Evolutionary conservation across 2,888 invertebrate species (phyloP).

Genomic region (Epinotia demarniana): DNA sequence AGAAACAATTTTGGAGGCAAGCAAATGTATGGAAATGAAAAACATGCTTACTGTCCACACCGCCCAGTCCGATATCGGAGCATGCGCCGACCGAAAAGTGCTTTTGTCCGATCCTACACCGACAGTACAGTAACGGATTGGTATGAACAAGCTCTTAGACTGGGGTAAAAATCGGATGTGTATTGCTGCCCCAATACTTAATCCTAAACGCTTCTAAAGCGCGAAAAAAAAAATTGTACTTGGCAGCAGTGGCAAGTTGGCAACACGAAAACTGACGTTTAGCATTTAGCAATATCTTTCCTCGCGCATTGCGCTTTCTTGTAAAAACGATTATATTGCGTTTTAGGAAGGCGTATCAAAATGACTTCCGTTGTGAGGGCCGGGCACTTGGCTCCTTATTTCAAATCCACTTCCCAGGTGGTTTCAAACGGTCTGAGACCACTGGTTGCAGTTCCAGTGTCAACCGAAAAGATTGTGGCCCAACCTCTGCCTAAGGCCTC

Average conservation of each 20-base stretch:
- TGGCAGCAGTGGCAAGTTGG: conserved; percentile 24
- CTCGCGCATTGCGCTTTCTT: conserved; percentile 54
- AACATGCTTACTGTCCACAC: too few species aligned
- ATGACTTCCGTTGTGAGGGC: conserved; percentile 90
- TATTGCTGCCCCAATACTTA: background rate
- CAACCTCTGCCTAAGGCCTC: conserved; percentile 77
- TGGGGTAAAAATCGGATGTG: background rate
- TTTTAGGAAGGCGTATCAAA: conserved; percentile 62
- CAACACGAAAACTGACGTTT: conserved; percentile 57
- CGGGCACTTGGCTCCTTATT: conserved; percentile 86
- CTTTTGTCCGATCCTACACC: too few species aligned
- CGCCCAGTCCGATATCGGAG: too few species aligned
- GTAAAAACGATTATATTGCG: conserved; percentile 71
- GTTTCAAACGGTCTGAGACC: conserved; percentile 88
- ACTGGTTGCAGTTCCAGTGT: conserved; percentile 77
- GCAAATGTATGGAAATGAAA: too few species aligned
- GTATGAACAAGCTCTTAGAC: too few species aligned
- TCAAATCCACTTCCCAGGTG: conserved; percentile 87
- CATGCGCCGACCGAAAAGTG: too few species aligned
- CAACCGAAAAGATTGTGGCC: conserved; percentile 79
- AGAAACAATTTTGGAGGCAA: too few species aligned
- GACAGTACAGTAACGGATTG: too few species aligned
- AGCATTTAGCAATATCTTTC: conserved; percentile 52
- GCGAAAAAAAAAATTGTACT: background rate
- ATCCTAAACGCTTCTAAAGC: conserved; percentile 12